Conservation (phyloP, 2,113 vertebrate genomes). For the Sphyrna mokarran region DNA sequence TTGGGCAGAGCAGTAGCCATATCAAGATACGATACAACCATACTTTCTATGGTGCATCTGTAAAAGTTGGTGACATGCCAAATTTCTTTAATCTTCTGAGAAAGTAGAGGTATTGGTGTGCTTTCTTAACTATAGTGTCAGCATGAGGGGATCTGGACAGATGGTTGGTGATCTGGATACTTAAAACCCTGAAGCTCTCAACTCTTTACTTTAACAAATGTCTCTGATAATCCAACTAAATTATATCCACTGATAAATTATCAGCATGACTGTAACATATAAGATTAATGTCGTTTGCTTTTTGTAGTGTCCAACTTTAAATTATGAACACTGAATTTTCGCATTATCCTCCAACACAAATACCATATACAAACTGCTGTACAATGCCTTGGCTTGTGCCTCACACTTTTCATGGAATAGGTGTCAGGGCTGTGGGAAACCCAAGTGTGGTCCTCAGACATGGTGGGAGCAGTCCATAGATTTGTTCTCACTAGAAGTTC, state of each 20-base stretch:
- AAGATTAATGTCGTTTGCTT: background rate
- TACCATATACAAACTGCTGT: background rate
- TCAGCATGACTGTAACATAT: background rate
- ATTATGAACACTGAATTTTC: background rate
- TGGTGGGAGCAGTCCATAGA: background rate
- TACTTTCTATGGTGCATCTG: no score
- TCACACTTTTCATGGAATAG: background rate
- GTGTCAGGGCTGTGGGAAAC: background rate
- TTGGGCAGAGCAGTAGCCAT: no score
- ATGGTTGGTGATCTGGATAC: no score
- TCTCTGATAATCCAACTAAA: background rate
- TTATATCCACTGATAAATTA: background rate
- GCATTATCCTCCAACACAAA: background rate
- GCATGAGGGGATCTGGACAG: no score
- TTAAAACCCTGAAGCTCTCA: no score
- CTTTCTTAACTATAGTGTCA: no score
- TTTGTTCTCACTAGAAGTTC: background rate
- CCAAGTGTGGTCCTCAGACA: no score
- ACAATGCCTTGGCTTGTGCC: background rate
- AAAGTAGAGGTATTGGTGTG: no score
- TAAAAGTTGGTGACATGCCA: no score
- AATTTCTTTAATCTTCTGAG: no score
- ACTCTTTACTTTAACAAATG: background rate
- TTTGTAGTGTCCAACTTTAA: background rate
- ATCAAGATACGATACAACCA: no score